Percentiles rank a stretch among this genome's conserved stretches.
These are phyloP conservation scores for Drosophila insularis DNA, from an alignment of 1,140 invertebrate genomes.

Conservation along the genomic window DNA sequence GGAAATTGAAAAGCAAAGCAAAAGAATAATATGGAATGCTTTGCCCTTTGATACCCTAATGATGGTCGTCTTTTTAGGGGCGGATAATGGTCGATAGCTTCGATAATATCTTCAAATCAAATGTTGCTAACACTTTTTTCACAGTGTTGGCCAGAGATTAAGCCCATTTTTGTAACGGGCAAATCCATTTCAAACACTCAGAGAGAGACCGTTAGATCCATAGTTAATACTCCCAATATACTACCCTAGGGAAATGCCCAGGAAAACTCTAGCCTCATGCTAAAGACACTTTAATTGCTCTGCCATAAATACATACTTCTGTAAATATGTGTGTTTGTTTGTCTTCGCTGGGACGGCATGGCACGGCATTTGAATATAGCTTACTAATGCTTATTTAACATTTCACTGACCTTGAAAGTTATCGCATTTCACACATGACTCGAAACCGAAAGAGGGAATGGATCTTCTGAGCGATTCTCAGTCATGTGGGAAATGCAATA, in stretches of 20 bases:
- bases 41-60: not conserved
- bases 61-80: not conserved
- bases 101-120: not conserved
- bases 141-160: not conserved
- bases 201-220: not conserved
- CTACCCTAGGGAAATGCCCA: constrained; percentile 21
- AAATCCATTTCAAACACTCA: not conserved
- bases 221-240: not conserved
- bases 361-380: constrained; percentile 44
- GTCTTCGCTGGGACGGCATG: not conserved
- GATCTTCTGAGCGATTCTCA: constrained; percentile 22
- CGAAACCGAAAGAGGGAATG: constrained; percentile 5
- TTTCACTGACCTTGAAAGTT: constrained; percentile 64
- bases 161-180: not conserved
- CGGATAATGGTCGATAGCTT: not conserved
- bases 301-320: constrained; percentile 27
- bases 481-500: constrained; percentile 58
- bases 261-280: constrained; percentile 45
- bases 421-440: constrained; percentile 54
- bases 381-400: constrained; percentile 69
- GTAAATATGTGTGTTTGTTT: constrained; percentile 31
- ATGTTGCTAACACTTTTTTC: not conserved
- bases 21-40: not conserved
- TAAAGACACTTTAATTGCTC: constrained; percentile 80
- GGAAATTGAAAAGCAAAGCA: constrained; percentile 48